These are phyloP conservation scores for Pantherophis vulpinus DNA, from an alignment of 2,797 vertebrate genomes.

Conservation along the genomic window DNA sequence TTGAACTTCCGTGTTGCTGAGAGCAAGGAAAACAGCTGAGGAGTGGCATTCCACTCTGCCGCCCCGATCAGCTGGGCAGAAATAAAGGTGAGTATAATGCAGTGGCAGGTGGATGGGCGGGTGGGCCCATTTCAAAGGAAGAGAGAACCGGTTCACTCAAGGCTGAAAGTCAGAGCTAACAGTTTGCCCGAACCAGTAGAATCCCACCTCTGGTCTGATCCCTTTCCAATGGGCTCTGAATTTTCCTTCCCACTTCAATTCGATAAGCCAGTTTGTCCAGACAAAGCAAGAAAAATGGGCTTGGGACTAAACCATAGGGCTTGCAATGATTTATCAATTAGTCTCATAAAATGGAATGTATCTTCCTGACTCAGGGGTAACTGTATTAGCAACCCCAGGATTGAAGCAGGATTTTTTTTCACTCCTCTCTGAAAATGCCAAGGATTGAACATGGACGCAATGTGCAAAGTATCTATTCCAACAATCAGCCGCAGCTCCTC, in stretches of 20 bases:
- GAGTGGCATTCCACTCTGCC: no score
- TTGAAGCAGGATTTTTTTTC: not conserved
- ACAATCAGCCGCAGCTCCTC: not conserved
- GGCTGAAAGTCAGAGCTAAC: no score
- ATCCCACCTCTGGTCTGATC: not conserved
- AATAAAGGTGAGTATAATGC: no score
- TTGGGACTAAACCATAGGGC: not conserved
- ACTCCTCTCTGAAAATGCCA: not conserved
- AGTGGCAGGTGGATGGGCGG: rapidly evolving
- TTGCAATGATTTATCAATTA: not conserved
- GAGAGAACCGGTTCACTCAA: no score
- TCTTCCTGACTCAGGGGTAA: not conserved
- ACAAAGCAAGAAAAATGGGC: not conserved
- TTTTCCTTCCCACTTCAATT: not conserved
- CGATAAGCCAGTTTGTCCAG: not conserved
- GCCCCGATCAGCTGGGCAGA: no score
- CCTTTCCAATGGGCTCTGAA: not conserved
- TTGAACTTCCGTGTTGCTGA: no score
- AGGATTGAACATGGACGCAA: not conserved
- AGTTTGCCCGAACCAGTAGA: no score
- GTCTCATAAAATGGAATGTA: not conserved
- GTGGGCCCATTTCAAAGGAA: no score
- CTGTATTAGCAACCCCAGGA: not conserved
- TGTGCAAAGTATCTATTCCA: not conserved
- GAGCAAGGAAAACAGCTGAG: no score